Evolutionary conservation across 2,888 invertebrate genomes (phyloP).

Genomic region (Melanostoma mellinum): DNA sequence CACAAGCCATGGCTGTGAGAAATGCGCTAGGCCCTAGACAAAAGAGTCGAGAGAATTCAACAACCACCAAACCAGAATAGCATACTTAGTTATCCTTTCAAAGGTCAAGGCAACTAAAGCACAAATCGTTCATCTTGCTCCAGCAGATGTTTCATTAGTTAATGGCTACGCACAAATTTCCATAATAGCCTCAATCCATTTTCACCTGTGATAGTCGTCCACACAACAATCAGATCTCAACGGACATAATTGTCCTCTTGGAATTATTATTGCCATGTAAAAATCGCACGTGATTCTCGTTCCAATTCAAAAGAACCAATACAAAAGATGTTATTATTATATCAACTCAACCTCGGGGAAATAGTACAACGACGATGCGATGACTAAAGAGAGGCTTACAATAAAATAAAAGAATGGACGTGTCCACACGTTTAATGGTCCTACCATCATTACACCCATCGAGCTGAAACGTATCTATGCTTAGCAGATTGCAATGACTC

Average conservation of each 20-base stretch:
- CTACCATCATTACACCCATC: constrained; percentile 22
- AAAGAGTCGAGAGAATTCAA: too few species aligned
- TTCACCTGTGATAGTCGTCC: too few species aligned
- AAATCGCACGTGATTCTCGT: constrained; percentile 29
- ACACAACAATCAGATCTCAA: too few species aligned
- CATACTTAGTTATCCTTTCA: too few species aligned
- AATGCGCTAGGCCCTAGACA: too few species aligned
- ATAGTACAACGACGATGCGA: background rate
- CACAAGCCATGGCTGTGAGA: too few species aligned
- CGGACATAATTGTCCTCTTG: background rate
- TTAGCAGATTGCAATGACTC: constrained; percentile 23
- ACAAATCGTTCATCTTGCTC: too few species aligned
- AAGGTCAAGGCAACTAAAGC: too few species aligned
- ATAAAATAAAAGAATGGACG: constrained; percentile 23
- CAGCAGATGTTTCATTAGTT: too few species aligned
- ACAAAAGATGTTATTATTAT: constrained; percentile 40
- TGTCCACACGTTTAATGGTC: constrained; percentile 31
- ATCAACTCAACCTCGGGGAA: background rate
- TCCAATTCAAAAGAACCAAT: constrained; percentile 19
- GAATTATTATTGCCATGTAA: constrained; percentile 1
- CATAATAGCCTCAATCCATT: too few species aligned
- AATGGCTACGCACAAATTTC: too few species aligned
- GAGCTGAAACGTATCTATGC: constrained; percentile 6
- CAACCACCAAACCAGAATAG: too few species aligned
- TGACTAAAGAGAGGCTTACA: background rate